Evolutionary conservation across 2,888 invertebrate species (phyloP).

Genomic region (Steinernema hermaphroditum): DNA sequence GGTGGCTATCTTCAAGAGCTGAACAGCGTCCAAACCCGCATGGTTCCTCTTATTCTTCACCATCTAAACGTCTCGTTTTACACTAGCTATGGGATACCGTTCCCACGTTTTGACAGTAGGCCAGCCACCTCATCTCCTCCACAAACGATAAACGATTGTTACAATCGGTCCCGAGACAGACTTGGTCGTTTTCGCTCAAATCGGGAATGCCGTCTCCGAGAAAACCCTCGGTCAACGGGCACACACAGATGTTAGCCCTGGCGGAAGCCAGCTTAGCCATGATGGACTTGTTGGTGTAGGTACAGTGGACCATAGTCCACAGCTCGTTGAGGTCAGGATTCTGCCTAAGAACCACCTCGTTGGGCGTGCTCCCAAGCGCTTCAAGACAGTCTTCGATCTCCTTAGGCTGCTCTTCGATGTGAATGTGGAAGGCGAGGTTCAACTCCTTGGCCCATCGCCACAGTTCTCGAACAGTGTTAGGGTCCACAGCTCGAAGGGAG

Average conservation of each 20-base stretch:
- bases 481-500: conserved; percentile 61
- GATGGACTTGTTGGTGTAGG: conserved; percentile 50
- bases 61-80: conserved; percentile 47
- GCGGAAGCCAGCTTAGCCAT: conserved; percentile 47
- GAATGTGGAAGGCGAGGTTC: conserved; percentile 62
- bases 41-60: conserved; percentile 57
- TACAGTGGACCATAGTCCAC: conserved; percentile 63
- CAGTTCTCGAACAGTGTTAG: conserved; percentile 46
- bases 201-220: conserved; percentile 62
- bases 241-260: conserved; percentile 57
- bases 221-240: conserved; percentile 64
- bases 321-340: conserved; percentile 38
- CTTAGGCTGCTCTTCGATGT: conserved; percentile 65
- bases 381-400: conserved; percentile 56
- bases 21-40: conserved; percentile 50
- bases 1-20: conserved; percentile 55
- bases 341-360: conserved; percentile 46
- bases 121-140: conserved; percentile 65
- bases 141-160: conserved; percentile 62
- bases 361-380: conserved; percentile 37
- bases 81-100: neutral
- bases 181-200: conserved; percentile 43
- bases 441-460: conserved; percentile 44
- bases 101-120: conserved; percentile 61
- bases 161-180: conserved; percentile 65